These are phyloP conservation scores for Hydriomena furcata DNA, from an alignment of 2,888 invertebrate genomes.

Conservation along the genomic window DNA sequence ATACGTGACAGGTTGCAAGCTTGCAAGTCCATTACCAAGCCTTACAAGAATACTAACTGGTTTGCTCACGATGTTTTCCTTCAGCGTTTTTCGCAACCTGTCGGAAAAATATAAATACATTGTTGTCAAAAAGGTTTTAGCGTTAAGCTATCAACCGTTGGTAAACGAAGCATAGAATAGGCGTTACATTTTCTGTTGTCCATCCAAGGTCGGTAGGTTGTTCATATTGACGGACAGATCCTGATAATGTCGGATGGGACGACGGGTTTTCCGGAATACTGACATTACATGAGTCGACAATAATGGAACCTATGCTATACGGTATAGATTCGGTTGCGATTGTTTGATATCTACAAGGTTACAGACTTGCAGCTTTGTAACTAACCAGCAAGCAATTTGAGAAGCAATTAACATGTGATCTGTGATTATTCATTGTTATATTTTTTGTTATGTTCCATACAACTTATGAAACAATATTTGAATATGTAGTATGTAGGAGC, in stretches of 20 bases:
- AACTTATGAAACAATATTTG: too few species aligned
- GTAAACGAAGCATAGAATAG: conserved; percentile 14
- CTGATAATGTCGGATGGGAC: conserved; percentile 25
- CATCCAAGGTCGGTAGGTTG: conserved; percentile 19
- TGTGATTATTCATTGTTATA: conserved; percentile 18
- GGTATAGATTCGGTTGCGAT: background rate
- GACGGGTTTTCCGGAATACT: conserved; percentile 20
- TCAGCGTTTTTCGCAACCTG: too few species aligned
- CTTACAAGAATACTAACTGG: too few species aligned
- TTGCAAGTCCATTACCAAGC: too few species aligned
- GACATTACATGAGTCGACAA: conserved; percentile 6
- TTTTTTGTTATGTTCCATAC: background rate
- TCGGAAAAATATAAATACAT: background rate
- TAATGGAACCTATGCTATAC: too few species aligned
- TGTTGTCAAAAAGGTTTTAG: background rate
- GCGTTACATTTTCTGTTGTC: conserved; percentile 19
- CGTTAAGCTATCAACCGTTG: background rate
- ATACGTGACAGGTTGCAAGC: too few species aligned
- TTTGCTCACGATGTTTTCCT: too few species aligned
- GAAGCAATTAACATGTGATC: conserved; percentile 6
- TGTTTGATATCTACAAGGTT: background rate
- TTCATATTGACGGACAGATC: conserved; percentile 12
- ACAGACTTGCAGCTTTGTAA: background rate
- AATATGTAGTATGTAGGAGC: too few species aligned
- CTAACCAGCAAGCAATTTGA: conserved; percentile 8